Evolutionary conservation across 2,888 invertebrate genomes (phyloP).

Genomic region (Thysanoteuthis rhombus): DNA sequence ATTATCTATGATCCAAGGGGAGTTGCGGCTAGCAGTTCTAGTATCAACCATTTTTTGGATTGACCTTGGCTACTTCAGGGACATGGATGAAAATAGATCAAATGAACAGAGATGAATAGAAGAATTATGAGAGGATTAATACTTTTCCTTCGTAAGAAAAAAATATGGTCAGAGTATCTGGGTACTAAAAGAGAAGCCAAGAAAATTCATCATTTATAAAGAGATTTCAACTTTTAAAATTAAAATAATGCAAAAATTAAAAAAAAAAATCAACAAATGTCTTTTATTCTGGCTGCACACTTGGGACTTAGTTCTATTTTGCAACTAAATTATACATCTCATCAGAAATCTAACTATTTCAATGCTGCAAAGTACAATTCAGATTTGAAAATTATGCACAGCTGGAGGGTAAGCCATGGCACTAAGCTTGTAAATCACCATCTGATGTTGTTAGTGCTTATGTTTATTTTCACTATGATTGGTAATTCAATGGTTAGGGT

Average conservation of each 20-base stretch:
- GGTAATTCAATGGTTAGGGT: neutral
- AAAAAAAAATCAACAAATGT: neutral
- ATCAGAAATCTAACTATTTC: neutral
- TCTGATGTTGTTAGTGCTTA: neutral
- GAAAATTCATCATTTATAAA: too few species aligned
- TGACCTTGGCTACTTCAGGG: too few species aligned
- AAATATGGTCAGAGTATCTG: too few species aligned
- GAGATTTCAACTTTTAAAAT: too few species aligned
- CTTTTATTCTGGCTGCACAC: neutral
- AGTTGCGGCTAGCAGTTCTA: too few species aligned
- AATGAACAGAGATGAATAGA: too few species aligned
- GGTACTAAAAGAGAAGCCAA: too few species aligned
- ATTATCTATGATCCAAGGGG: too few species aligned
- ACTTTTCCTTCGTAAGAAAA: too few species aligned
- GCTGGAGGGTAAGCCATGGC: neutral
- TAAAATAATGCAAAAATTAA: neutral
- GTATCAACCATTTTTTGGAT: too few species aligned
- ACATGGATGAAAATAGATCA: too few species aligned
- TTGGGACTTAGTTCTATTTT: neutral
- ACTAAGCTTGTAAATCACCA: neutral
- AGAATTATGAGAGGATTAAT: too few species aligned
- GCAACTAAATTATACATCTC: neutral
- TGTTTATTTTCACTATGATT: neutral
- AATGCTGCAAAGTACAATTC: neutral
- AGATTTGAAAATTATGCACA: neutral